phyloP scores from a whole-genome alignment of 2,888 invertebrate genomes.

The Thalpophila matura region DNA sequence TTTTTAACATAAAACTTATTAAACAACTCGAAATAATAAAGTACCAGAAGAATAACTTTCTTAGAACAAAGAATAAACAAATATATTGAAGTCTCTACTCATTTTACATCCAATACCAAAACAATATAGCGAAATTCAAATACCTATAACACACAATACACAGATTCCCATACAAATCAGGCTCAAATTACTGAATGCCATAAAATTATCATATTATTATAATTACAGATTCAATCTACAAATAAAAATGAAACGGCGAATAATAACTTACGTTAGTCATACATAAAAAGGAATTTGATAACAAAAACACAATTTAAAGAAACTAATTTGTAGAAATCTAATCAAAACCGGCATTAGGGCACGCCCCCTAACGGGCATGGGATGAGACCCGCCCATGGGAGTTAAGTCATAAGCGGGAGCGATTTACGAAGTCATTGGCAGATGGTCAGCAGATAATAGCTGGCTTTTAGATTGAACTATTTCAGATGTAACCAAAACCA shows the following conservation, averaged over 20 bases:
- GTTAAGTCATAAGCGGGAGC: slow-evolving; percentile 64
- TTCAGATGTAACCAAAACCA: too few species aligned
- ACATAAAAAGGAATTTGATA: slow-evolving; percentile 70
- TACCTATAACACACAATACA: too few species aligned
- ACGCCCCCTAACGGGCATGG: slow-evolving; percentile 78
- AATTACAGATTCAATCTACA: slow-evolving; percentile 53
- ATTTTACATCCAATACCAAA: not conserved
- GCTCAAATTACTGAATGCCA: slow-evolving; percentile 29
- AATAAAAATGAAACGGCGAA: slow-evolving; percentile 50
- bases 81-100: not conserved
- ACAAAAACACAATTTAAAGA: slow-evolving; percentile 79
- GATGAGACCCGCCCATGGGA: slow-evolving; percentile 71
- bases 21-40: not conserved
- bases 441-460: too few species aligned
- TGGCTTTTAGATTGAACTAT: too few species aligned
- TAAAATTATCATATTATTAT: slow-evolving; percentile 42
- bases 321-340: slow-evolving; percentile 84
- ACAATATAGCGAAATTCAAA: slow-evolving; percentile 15
- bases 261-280: slow-evolving; percentile 53
- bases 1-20: too few species aligned
- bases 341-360: slow-evolving; percentile 82
- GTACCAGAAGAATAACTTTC: not conserved
- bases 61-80: not conserved
- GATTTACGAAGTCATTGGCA: slow-evolving; percentile 10
- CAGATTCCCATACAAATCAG: slow-evolving; percentile 37